phyloP scores from a whole-genome alignment of 2,888 invertebrate species.

The Tridacna crocea region DNA sequence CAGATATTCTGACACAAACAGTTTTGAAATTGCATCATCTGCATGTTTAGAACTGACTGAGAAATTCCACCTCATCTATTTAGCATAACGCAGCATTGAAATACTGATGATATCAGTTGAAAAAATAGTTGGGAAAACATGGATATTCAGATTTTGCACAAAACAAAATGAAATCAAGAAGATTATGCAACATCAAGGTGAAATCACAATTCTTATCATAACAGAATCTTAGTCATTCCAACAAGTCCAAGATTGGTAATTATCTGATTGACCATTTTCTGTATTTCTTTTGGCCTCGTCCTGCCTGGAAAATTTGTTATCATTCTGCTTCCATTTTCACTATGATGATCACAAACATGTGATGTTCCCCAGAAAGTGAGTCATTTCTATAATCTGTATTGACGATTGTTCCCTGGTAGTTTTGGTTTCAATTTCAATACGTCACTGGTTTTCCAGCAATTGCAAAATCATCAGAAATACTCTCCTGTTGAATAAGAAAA shows the following conservation, averaged over 20 bases:
- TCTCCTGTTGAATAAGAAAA: conserved; percentile 7
- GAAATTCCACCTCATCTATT: too few species aligned
- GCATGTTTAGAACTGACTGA: too few species aligned
- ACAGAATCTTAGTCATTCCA: neutral
- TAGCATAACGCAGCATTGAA: too few species aligned
- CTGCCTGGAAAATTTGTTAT: neutral
- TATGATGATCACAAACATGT: neutral
- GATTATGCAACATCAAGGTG: too few species aligned
- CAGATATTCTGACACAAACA: too few species aligned
- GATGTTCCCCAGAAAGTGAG: neutral
- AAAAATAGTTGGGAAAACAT: neutral
- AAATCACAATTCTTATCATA: neutral
- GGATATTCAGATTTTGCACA: neutral
- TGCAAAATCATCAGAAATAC: conserved; percentile 10
- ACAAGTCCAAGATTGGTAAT: neutral
- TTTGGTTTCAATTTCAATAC: neutral
- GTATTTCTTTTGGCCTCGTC: neutral
- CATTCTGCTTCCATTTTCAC: neutral
- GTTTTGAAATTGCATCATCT: too few species aligned
- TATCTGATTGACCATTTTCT: neutral
- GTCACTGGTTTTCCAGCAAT: conserved; percentile 14
- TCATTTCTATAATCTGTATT: neutral
- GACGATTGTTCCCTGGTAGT: neutral
- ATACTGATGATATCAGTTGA: too few species aligned
- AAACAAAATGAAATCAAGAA: neutral